A percentile compares a stretch with the other conserved stretches of the same genome.
These are phyloP conservation scores for Podocnemis expansa DNA, from an alignment of 2,113 vertebrate genomes.

Conservation along the genomic window DNA sequence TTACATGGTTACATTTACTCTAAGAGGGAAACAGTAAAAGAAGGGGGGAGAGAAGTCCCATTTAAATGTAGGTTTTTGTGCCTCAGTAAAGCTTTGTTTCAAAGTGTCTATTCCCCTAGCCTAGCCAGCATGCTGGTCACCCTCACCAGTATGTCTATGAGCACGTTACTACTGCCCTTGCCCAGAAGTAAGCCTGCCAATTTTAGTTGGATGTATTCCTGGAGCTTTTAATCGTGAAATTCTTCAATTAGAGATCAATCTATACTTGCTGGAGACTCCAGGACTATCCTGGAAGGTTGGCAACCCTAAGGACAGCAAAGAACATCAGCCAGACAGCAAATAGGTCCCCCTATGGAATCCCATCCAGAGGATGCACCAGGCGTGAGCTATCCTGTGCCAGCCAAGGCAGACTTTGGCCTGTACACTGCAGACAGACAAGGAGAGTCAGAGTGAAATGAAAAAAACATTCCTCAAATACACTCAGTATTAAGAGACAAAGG, in stretches of 20 bases:
- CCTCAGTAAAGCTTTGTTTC: not conserved
- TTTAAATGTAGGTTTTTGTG: not conserved
- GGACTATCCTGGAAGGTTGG: not conserved
- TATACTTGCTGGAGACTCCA: not conserved
- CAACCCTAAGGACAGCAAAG: not conserved
- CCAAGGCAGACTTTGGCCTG: not conserved
- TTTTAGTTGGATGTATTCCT: not conserved
- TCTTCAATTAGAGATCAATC: not conserved
- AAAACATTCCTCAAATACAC: too few species aligned
- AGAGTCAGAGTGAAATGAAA: not conserved
- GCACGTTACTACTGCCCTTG: not conserved
- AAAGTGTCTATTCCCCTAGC: not conserved
- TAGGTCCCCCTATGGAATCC: not conserved
- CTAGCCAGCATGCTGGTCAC: fast-evolving
- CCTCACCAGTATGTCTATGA: not conserved
- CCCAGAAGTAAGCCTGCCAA: not conserved
- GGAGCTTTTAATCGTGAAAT: not conserved
- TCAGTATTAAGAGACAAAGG: not conserved
- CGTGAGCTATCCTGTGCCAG: not conserved
- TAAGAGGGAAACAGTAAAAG: not conserved
- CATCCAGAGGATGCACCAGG: not conserved
- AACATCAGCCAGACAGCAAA: not conserved
- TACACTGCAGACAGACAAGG: not conserved
- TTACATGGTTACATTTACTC: not conserved
- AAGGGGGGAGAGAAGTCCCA: not conserved